Evolutionary conservation across 2,797 vertebrate species (phyloP).

Genomic region (Sarcoramphus papa): DNA sequence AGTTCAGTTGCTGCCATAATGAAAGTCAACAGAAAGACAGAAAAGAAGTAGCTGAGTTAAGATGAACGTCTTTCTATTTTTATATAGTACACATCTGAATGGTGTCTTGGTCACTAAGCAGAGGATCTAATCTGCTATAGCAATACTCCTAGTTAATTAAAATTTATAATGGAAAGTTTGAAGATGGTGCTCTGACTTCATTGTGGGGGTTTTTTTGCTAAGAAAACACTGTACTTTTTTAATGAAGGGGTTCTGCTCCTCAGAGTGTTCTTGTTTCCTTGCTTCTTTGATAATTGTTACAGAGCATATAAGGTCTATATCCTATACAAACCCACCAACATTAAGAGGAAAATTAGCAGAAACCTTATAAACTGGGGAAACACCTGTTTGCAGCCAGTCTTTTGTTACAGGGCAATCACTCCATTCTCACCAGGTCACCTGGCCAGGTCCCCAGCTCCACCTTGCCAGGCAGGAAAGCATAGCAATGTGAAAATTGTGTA

Average conservation of each 20-base stretch:
- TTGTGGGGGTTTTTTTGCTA: neutral
- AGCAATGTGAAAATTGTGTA: neutral
- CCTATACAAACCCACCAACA: neutral
- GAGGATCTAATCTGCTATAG: neutral
- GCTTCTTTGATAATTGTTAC: neutral
- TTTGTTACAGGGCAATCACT: neutral
- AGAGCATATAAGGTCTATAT: neutral
- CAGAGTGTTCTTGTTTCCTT: neutral
- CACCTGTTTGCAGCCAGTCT: neutral
- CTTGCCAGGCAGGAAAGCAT: neutral
- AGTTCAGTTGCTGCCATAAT: neutral
- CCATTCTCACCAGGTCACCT: neutral
- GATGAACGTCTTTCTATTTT: neutral
- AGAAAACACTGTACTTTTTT: neutral
- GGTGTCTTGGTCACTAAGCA: neutral
- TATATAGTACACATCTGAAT: neutral
- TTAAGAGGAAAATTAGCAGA: neutral
- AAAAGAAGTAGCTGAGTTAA: neutral
- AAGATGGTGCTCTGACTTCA: neutral
- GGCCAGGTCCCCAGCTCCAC: neutral
- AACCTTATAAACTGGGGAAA: neutral
- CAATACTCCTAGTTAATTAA: neutral
- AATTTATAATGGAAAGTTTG: neutral
- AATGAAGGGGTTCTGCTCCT: neutral
- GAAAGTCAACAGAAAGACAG: neutral